Evolutionary conservation across 2,113 vertebrate species (phyloP).

Genomic region (Nematolebias whitei): DNA sequence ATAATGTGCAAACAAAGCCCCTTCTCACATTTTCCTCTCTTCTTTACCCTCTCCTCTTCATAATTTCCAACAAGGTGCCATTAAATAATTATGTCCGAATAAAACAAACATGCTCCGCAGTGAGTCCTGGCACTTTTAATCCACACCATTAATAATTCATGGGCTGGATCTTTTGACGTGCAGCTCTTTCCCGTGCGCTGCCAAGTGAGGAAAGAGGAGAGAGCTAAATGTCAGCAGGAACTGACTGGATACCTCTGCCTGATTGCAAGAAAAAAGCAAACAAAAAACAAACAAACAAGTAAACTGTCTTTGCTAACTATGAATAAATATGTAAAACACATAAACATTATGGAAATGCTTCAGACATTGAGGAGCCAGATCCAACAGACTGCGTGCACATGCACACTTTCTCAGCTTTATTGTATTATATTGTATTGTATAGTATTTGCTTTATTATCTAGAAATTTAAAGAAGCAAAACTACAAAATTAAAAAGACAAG

Average conservation of each 20-base stretch:
- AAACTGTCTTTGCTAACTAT: conserved; percentile 16
- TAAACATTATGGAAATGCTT: conserved; percentile 26
- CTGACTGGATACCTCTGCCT: conserved; percentile 37
- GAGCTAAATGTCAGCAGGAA: conserved; percentile 71
- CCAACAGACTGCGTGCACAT: not conserved
- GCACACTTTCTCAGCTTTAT: not conserved
- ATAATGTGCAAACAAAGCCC: conserved; percentile 60
- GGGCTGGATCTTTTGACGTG: conserved; percentile 51
- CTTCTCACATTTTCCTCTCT: conserved; percentile 28
- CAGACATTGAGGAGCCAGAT: not conserved
- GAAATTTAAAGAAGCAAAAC: not conserved
- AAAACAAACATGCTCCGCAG: conserved; percentile 70
- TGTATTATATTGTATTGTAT: no score
- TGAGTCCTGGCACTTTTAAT: conserved; percentile 63
- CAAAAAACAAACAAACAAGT: no score
- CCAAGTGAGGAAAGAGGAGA: conserved; percentile 8
- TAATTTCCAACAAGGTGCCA: conserved; percentile 69
- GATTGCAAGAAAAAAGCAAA: conserved; percentile 17
- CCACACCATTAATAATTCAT: conserved; percentile 76
- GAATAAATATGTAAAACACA: conserved; percentile 48
- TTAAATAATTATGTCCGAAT: conserved; percentile 75
- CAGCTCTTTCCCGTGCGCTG: conserved; percentile 37
- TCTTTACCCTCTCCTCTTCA: conserved; percentile 23
- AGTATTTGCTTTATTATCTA: no score
- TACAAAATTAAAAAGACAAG: not conserved